Conservation (phyloP, 1,140 invertebrate species). For the Neoseiulus cucumeris region DNA sequence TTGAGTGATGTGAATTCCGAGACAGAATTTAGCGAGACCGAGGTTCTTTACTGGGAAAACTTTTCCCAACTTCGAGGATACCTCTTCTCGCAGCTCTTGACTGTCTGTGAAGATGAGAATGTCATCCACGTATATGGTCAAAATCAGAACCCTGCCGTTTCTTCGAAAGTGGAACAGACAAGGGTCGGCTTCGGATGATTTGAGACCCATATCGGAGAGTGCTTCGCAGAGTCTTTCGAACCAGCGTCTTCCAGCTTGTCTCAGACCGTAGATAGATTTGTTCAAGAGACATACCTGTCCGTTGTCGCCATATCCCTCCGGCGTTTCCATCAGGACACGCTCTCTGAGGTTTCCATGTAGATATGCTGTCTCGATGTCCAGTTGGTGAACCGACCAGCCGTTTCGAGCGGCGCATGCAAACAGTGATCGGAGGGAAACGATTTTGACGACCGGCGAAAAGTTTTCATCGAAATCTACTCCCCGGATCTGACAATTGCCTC, state of each 20-base stretch:
- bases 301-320: constrained; percentile 25
- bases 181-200: neutral
- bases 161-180: neutral
- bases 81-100: neutral
- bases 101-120: constrained; percentile 11
- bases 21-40: no score
- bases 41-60: no score
- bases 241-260: neutral
- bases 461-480: constrained; percentile 20
- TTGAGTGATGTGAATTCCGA: no score
- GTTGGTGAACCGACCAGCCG: constrained; percentile 13
- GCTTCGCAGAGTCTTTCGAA: neutral
- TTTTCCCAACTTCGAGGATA: no score
- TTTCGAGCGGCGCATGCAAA: constrained; percentile 16
- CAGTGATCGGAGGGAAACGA: constrained; percentile 18
- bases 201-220: neutral
- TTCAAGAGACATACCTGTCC: neutral
- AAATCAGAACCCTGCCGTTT: neutral
- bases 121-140: constrained; percentile 15
- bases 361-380: constrained; percentile 25
- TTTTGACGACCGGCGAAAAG: constrained; percentile 16
- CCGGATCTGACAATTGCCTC: constrained; percentile 18
- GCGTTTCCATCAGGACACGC: constrained; percentile 26
- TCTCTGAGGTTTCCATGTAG: constrained; percentile 27
- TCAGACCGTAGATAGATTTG: constrained; percentile 7